A percentile compares a stretch with the other conserved stretches of the same genome.
Evolutionary conservation across 2,888 invertebrate species (phyloP).

Genomic region (Synergus japonicus): DNA sequence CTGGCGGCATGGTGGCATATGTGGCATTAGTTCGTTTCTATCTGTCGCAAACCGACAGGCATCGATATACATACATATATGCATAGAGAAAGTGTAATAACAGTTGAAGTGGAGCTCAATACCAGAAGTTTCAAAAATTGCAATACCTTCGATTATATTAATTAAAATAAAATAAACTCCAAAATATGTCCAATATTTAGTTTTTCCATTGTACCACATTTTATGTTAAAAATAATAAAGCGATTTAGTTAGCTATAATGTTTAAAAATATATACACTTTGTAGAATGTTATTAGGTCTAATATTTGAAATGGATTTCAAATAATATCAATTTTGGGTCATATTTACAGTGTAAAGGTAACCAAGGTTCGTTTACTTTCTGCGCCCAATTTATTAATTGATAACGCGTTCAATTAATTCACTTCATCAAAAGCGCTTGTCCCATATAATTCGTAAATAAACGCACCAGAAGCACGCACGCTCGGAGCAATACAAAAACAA

Average conservation of each 20-base stretch:
- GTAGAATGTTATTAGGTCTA: no score
- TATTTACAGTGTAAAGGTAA: conserved; percentile 21
- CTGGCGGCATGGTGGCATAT: conserved; percentile 23
- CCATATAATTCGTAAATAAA: conserved; percentile 29
- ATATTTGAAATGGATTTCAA: background rate
- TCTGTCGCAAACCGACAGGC: conserved; percentile 37
- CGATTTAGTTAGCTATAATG: background rate
- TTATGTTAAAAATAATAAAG: background rate
- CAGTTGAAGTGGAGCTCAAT: conserved; percentile 12
- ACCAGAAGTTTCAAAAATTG: conserved; percentile 16
- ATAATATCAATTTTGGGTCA: background rate
- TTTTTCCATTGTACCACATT: background rate
- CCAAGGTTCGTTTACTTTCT: background rate
- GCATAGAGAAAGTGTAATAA: conserved; percentile 1
- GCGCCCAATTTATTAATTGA: conserved; percentile 26
- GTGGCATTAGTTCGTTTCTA: background rate
- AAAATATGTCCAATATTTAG: background rate
- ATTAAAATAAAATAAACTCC: background rate
- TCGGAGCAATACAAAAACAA: background rate
- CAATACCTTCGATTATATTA: background rate
- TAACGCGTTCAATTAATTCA: conserved; percentile 29
- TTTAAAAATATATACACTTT: background rate
- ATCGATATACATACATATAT: conserved; percentile 24
- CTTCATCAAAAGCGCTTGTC: conserved; percentile 29
- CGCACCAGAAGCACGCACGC: background rate